Evolutionary conservation across 1,140 invertebrate genomes (phyloP), one percentile per base, ranked within the genome.

Genomic region (Calephelis nemesis): DNA sequence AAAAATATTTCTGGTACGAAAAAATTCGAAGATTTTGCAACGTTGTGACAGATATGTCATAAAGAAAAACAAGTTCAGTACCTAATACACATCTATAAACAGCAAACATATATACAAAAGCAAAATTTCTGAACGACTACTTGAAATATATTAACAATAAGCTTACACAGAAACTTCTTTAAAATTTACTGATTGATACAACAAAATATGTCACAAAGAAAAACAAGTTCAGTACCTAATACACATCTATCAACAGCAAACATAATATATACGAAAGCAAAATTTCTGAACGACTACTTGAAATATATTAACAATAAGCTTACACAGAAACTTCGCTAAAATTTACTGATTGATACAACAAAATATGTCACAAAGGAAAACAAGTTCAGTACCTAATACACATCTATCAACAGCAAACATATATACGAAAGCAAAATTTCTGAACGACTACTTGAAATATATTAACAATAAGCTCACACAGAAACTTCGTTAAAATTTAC

Each of bases 401-500:
- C 30, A 30, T 4, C 30, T 30, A 30, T 30, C 30, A 30, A 60
- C n/a, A 60, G 39, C 39, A 39, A 60, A 40, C 39, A 60, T 8
- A 40, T 4, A 45, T 45, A 45, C 42, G 8, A 45, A 45, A 7
- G 30, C 12, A 40, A 60, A 60, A 40, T 8, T 7, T 12, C 11
- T 39, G 5, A 40, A 60, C 58, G 30, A 58, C 11, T 39, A 30
- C 10, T 58, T 4, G 30, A 9, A 39, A 58, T 15, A 39, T 30
- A 50, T 39, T 10, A 15, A 58, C 30, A 12, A 12, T 12, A 15
- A n/a, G n/a, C 39, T 39, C 39, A 10, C 39, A 40, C n/a, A 7
- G 58, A 60, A 60, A 40, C 5, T 60, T 39, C 30, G 30, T 60
- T 60, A n/a, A 60, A 60, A 7, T 12, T 60, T 42, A 39, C 30